Evolutionary conservation across 1,140 invertebrate species (phyloP), one percentile per base, ranked within the genome.

Genomic region (Monochamus saltuarius): DNA sequence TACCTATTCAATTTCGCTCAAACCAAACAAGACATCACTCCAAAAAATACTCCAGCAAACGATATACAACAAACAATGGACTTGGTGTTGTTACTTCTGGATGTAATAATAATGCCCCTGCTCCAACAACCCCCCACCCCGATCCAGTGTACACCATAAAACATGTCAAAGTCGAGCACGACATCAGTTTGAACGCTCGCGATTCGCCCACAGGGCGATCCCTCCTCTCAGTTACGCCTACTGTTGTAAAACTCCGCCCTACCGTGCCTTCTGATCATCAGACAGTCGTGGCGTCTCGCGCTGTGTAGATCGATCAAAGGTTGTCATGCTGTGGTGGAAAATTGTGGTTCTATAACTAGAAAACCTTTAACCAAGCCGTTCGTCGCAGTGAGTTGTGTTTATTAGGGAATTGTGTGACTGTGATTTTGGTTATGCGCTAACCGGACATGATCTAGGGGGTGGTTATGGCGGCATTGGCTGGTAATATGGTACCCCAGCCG

Each of bases 391-490:
- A 49, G 42, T 54, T 17, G n/a, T 56, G 16, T 56, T 35, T 22
- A 38, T 51, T 47, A 45, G 10, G 13, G 51, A 35, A 35, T 43
- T 36, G 61, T 36, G 61, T 59, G 51, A 42, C 37, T 9, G 19
- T n/a, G 42, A 45, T 45, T 29, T 29, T 29, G 22, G 22, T 29
- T 11, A 13, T n/a, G 14, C 34, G 36, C 11, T 4, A 13, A 34
- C 9, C 22, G 34, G n/a, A 35, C 22, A 37, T 34, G 19, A 34
- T 9, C 55, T 17, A 55, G 40, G 50, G 10, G 56, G 40, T 55
- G 37, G 49, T 67, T 50, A 76, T 76, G 73, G 72, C 73, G 50
- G 65, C 71, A n/a, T 60, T 76, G 64, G 65, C 73, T 19, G 60
- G 56, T 17, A 74, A 73, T 61, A 57, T 70, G 52, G 45, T 72